Percentiles rank a stretch among this genome's conserved stretches.
These are phyloP conservation scores for Odontomachus brunneus DNA, from an alignment of 1,140 invertebrate species.

Conservation along the genomic window DNA sequence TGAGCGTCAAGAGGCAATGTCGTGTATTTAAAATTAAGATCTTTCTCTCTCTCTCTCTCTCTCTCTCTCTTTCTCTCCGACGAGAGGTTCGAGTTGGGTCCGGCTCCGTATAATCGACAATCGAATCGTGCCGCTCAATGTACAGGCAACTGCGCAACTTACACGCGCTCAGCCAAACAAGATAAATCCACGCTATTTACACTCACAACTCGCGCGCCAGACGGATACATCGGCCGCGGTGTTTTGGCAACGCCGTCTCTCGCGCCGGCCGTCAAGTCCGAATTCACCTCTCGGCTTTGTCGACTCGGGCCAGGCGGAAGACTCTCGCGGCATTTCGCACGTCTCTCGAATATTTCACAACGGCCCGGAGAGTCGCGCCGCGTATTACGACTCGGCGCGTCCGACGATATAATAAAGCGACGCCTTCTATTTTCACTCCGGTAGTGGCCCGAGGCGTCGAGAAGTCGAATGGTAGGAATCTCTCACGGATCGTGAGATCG, in stretches of 20 bases:
- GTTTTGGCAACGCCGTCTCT: background rate
- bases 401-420: conserved; percentile 54
- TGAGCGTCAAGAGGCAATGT: too few species aligned
- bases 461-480: conserved; percentile 55
- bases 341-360: conserved; percentile 49
- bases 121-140: background rate
- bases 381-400: conserved; percentile 19
- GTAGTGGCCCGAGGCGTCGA: conserved; percentile 34
- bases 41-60: too few species aligned
- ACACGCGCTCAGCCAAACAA: background rate
- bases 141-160: background rate
- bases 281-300: conserved; percentile 1
- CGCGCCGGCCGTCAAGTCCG: background rate
- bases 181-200: conserved; percentile 17
- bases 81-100: too few species aligned
- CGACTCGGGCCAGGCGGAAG: too few species aligned
- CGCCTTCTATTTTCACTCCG: conserved; percentile 47
- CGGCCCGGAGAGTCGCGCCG: background rate
- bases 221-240: background rate
- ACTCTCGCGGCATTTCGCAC: conserved; percentile 21
- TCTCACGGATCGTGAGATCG: conserved; percentile 75
- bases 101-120: background rate
- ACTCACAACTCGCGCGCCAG: background rate
- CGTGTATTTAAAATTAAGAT: too few species aligned
- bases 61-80: too few species aligned